Evolutionary conservation across 2,888 invertebrate species (phyloP).

Genomic region (Cybosia mesomella): DNA sequence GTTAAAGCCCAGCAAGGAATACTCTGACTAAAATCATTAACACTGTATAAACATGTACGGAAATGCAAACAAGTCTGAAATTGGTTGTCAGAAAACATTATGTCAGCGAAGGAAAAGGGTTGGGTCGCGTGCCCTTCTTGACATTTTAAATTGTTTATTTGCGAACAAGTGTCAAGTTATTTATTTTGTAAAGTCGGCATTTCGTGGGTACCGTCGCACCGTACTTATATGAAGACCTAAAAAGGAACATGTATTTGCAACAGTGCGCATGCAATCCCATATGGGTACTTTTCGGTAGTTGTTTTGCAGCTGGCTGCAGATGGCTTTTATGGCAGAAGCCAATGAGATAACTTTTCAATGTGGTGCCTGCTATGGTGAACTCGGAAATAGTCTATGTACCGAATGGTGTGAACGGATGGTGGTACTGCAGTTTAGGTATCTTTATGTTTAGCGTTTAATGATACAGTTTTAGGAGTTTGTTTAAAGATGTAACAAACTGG

Average conservation of each 20-base stretch:
- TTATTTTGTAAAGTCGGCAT: constrained; percentile 72
- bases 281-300: constrained; percentile 24
- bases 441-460: background rate
- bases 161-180: constrained; percentile 85
- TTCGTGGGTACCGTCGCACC: constrained; percentile 31
- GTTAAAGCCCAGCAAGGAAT: background rate
- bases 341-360: constrained; percentile 1
- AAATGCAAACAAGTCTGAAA: constrained; percentile 73
- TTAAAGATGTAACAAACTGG: background rate
- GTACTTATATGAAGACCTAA: constrained; percentile 9
- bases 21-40: constrained; percentile 43
- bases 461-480: background rate
- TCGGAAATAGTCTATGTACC: background rate
- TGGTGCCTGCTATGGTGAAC: background rate
- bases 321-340: constrained; percentile 27
- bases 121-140: constrained; percentile 79
- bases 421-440: background rate
- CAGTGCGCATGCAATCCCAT: constrained; percentile 17
- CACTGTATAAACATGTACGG: constrained; percentile 52
- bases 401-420: background rate
- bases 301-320: constrained; percentile 22
- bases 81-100: constrained; percentile 84
- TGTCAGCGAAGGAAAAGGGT: constrained; percentile 78
- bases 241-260: constrained; percentile 12
- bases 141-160: constrained; percentile 87